phyloP scores from a whole-genome alignment of 2,797 vertebrate species.

The Halcyon leucocephala region DNA sequence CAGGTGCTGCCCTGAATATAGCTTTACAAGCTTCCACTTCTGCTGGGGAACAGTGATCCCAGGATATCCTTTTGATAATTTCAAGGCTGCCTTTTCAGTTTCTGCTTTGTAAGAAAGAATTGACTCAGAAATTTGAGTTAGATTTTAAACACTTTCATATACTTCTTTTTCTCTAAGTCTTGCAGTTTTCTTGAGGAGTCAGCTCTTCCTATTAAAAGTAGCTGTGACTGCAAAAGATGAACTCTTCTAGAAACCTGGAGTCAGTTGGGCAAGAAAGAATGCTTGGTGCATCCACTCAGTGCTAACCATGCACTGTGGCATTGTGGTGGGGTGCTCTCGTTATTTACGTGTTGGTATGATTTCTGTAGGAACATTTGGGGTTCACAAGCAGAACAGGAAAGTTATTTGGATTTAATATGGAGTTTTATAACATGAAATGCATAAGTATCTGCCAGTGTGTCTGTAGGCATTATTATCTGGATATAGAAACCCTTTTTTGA shows the following conservation, averaged over 20 bases:
- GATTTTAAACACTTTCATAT: background rate
- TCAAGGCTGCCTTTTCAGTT: background rate
- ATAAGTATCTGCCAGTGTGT: background rate
- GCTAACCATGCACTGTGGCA: background rate
- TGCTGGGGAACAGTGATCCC: background rate
- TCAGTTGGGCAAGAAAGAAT: background rate
- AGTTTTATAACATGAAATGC: background rate
- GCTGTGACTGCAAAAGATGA: slow-evolving; percentile 10
- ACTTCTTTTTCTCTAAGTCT: background rate
- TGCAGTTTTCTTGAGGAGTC: background rate
- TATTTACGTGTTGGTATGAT: background rate
- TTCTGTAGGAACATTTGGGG: background rate
- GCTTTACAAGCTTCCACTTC: background rate
- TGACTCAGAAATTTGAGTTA: background rate
- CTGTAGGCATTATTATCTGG: background rate
- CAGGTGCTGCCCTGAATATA: background rate
- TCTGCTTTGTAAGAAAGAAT: slow-evolving; percentile 9
- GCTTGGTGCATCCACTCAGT: background rate
- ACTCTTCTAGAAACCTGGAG: background rate
- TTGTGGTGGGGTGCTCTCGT: background rate
- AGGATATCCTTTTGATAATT: background rate
- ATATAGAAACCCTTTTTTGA: background rate
- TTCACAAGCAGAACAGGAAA: background rate
- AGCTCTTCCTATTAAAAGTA: background rate
- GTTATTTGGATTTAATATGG: background rate